Evolutionary conservation across 2,888 invertebrate species (phyloP).

Genomic region (Oeneis ivallda): DNA sequence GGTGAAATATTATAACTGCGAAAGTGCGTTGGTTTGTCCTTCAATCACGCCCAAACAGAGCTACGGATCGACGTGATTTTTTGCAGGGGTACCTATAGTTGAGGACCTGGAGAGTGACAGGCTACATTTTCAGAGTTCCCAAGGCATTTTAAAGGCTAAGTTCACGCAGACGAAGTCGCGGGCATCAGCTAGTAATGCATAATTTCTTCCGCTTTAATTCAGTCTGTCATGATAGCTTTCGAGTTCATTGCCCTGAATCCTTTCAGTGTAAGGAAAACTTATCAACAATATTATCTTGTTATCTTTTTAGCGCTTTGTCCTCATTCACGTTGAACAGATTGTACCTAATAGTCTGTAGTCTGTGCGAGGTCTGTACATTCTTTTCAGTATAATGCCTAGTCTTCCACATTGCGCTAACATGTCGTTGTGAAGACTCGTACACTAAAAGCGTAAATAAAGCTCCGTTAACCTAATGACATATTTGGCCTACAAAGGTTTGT

Average conservation of each 20-base stretch:
- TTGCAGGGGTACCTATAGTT: no score
- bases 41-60: no score
- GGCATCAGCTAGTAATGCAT: no score
- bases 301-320: slow-evolving; percentile 54
- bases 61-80: no score
- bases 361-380: neutral
- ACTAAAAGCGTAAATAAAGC: slow-evolving; percentile 59
- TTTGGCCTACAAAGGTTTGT: slow-evolving; percentile 65
- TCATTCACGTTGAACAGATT: slow-evolving; percentile 22
- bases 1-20: no score
- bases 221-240: slow-evolving; percentile 13
- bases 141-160: no score
- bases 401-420: slow-evolving; percentile 2
- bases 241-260: slow-evolving; percentile 68
- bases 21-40: no score
- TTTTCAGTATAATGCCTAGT: slow-evolving; percentile 6
- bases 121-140: no score
- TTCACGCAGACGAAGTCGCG: no score
- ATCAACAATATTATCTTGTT: slow-evolving; percentile 59
- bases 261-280: slow-evolving; percentile 48
- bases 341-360: no score
- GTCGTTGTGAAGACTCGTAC: slow-evolving; percentile 5
- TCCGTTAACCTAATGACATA: slow-evolving; percentile 76
- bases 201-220: slow-evolving; percentile 12
- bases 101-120: no score